These are phyloP conservation scores for Ammodytes dubius DNA, from an alignment of 2,113 vertebrate species.

Conservation along the genomic window DNA sequence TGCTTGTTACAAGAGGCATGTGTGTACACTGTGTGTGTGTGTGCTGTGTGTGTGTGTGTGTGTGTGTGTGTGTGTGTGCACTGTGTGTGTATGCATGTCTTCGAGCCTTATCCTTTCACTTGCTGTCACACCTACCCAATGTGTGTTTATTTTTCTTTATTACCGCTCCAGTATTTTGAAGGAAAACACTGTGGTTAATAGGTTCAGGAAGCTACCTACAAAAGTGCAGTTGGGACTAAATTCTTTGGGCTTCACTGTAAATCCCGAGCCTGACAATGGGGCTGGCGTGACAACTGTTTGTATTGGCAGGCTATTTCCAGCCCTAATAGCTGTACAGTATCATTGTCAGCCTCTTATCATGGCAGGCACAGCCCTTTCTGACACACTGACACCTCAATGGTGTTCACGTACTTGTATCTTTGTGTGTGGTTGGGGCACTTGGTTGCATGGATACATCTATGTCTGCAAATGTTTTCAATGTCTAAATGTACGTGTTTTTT, in stretches of 20 bases:
- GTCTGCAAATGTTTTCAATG: slow-evolving; percentile 19
- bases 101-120: slow-evolving; percentile 61
- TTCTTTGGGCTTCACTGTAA: slow-evolving; percentile 85
- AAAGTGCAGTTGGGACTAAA: slow-evolving; percentile 63
- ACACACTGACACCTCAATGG: slow-evolving; percentile 89
- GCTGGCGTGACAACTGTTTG: slow-evolving; percentile 86
- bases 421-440: slow-evolving; percentile 14
- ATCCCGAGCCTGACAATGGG: slow-evolving; percentile 93
- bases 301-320: slow-evolving; percentile 94
- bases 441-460: slow-evolving; percentile 15
- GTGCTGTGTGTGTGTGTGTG: slow-evolving; percentile 40
- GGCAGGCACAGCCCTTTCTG: slow-evolving; percentile 91
- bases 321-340: slow-evolving; percentile 94
- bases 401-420: slow-evolving; percentile 23
- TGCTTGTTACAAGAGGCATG: slow-evolving; percentile 70
- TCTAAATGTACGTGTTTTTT: background rate
- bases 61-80: slow-evolving; percentile 23
- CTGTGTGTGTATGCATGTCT: slow-evolving; percentile 38
- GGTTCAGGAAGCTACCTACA: slow-evolving; percentile 73
- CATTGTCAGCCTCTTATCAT: slow-evolving; percentile 94
- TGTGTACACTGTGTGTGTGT: slow-evolving; percentile 41
- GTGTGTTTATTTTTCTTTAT: slow-evolving; percentile 76
- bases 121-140: slow-evolving; percentile 70
- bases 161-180: slow-evolving; percentile 66
- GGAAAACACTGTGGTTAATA: slow-evolving; percentile 69